These are phyloP conservation scores for Anguilla megastoma DNA, from an alignment of 2,797 vertebrate species.

Conservation along the genomic window DNA sequence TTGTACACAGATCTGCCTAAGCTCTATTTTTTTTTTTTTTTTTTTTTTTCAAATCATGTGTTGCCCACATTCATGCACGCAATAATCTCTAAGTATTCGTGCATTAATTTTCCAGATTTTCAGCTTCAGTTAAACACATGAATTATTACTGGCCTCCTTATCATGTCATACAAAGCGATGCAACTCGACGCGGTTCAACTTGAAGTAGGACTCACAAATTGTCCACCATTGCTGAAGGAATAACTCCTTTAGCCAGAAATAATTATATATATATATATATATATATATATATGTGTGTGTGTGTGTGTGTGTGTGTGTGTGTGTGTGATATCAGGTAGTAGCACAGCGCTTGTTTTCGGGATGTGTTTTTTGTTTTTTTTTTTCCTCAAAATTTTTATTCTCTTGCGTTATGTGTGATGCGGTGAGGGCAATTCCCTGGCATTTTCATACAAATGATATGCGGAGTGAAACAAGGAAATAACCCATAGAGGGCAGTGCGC, in stretches of 20 bases:
- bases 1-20: constrained; percentile 43
- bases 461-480: constrained; percentile 22
- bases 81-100: background rate
- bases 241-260: background rate
- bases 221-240: background rate
- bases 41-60: constrained; percentile 3
- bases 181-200: background rate
- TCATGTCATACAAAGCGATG: background rate
- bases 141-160: background rate
- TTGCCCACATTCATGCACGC: background rate
- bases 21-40: constrained; percentile 12
- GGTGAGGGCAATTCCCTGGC: background rate
- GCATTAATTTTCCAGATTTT: background rate
- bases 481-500: constrained; percentile 77
- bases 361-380: background rate
- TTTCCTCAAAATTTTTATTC: background rate
- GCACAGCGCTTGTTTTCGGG: background rate
- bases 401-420: background rate
- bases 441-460: background rate
- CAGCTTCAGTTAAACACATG: background rate
- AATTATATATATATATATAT: background rate
- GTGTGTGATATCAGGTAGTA: background rate
- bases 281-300: background rate
- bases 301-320: background rate
- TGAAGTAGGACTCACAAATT: background rate